These are phyloP conservation scores for Callochromis pleurospilus DNA, from an alignment of 2,113 vertebrate species.

Conservation along the genomic window DNA sequence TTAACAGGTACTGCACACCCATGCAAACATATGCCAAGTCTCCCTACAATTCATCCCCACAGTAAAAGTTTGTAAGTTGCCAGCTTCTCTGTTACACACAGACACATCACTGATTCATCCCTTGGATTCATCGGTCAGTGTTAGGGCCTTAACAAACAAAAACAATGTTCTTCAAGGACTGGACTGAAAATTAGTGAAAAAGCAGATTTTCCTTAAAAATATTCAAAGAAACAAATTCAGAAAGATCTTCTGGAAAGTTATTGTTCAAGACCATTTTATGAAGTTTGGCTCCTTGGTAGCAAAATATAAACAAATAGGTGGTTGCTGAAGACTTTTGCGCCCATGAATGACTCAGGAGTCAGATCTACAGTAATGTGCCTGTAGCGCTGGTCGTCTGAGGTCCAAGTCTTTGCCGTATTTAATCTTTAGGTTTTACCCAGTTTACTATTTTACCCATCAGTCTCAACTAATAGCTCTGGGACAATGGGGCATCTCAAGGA, in stretches of 20 bases:
- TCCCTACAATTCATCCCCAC: neutral
- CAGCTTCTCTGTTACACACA: neutral
- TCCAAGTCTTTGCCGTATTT: neutral
- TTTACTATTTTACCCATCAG: neutral
- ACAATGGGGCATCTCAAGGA: neutral
- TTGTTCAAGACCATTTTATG: neutral
- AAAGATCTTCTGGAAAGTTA: neutral
- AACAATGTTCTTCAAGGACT: neutral
- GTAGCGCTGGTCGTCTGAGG: neutral
- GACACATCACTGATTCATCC: neutral
- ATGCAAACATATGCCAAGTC: neutral
- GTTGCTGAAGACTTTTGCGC: neutral
- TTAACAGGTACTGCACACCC: neutral
- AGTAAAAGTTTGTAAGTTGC: neutral
- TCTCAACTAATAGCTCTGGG: slow-evolving; percentile 1
- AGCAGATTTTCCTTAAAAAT: neutral
- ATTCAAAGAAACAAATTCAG: neutral
- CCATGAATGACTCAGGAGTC: neutral
- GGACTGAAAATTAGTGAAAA: neutral
- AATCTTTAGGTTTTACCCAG: neutral
- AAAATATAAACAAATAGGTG: neutral
- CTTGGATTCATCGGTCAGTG: neutral
- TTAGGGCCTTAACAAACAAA: neutral
- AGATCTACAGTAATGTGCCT: neutral
- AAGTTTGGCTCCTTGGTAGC: neutral